A percentile compares a stretch with the other conserved stretches of the same genome.
phyloP scores from a whole-genome alignment of 2,797 vertebrate genomes.

The Selene dorsalis region DNA sequence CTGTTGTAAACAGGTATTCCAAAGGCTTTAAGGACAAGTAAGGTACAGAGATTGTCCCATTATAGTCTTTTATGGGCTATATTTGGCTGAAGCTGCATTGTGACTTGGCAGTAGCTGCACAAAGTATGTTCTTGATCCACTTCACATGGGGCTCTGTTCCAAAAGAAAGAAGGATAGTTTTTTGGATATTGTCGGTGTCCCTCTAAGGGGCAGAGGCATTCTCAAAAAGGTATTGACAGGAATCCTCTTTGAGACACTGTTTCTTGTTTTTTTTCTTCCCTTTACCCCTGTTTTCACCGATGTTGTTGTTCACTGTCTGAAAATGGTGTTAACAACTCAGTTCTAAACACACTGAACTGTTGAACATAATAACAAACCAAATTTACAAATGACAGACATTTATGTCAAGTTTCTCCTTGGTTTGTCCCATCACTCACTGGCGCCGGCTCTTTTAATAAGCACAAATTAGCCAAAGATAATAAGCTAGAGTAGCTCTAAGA shows the following conservation, averaged over 20 bases:
- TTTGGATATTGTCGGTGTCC: conserved; percentile 41
- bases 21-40: conserved; percentile 28
- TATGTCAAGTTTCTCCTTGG: conserved; percentile 39
- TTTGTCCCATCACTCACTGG: conserved; percentile 19
- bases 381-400: conserved; percentile 32
- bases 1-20: conserved; percentile 15
- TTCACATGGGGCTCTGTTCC: conserved; percentile 51
- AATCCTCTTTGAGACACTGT: conserved; percentile 24
- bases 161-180: conserved; percentile 47
- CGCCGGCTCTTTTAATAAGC: conserved; percentile 26
- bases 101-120: conserved; percentile 53
- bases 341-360: conserved; percentile 35
- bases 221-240: conserved; percentile 44
- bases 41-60: conserved; percentile 33
- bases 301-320: conserved; percentile 30
- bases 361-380: conserved; percentile 37
- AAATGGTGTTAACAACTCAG: conserved; percentile 36
- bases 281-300: conserved; percentile 10
- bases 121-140: conserved; percentile 51
- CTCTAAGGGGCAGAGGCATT: conserved; percentile 33
- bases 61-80: conserved; percentile 42
- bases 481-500: not conserved
- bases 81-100: conserved; percentile 58
- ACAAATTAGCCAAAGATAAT: conserved; percentile 49
- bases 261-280: not conserved